phyloP scores from a whole-genome alignment of 2,888 invertebrate species.

The Megamerina dolium region DNA sequence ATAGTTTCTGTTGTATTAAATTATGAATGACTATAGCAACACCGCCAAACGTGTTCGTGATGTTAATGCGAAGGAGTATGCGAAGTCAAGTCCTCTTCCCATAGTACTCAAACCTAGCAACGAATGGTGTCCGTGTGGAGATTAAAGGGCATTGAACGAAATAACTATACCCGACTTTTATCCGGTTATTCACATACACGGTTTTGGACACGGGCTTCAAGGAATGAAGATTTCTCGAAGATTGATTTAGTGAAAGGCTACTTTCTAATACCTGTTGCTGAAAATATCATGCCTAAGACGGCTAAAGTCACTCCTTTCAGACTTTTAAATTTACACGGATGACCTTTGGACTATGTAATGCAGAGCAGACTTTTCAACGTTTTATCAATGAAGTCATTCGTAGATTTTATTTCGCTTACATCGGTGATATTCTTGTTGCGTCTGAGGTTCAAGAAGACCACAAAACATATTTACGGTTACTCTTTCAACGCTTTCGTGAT shows the following conservation, averaged over 20 bases:
- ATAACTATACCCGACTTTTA: conserved; percentile 6
- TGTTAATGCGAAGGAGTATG: too few relatives aligned
- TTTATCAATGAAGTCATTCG: conserved; percentile 13
- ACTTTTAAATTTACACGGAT: too few relatives aligned
- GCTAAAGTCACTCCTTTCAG: too few relatives aligned
- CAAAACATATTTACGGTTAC: conserved; percentile 2
- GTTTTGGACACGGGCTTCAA: conserved; percentile 17
- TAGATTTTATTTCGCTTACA: too few relatives aligned
- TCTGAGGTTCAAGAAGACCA: conserved; percentile 6
- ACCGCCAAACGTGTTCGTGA: too few relatives aligned
- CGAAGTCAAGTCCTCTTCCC: too few relatives aligned
- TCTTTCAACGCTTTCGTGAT: too few relatives aligned
- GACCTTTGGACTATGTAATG: conserved; percentile 18
- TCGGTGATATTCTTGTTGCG: conserved; percentile 11
- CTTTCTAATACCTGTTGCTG: conserved; percentile 28
- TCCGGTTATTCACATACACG: conserved; percentile 23
- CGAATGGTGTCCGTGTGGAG: conserved; percentile 9
- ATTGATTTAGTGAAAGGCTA: conserved; percentile 13
- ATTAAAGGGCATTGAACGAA: conserved; percentile 6
- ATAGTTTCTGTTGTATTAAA: too few relatives aligned
- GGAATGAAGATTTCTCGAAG: conserved; percentile 9
- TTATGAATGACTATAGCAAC: too few relatives aligned
- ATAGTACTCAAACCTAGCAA: conserved; percentile 5
- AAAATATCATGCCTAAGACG: conserved; percentile 12
- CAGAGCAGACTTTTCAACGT: conserved; percentile 14